These are phyloP conservation scores for Idaea dimidiata DNA, from an alignment of 2,888 invertebrate genomes.

Conservation along the genomic window DNA sequence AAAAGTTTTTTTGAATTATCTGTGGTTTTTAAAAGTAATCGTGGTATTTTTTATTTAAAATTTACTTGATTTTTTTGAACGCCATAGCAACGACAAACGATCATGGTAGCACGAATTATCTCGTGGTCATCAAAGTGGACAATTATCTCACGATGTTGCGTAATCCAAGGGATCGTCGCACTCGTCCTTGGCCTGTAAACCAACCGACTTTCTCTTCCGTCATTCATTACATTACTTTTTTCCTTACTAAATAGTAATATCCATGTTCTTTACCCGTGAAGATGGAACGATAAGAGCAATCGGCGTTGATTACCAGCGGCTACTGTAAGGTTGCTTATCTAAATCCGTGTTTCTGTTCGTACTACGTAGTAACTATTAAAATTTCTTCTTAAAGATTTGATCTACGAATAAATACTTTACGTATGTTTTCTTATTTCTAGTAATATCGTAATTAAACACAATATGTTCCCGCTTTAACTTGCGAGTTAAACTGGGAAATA, in stretches of 20 bases:
- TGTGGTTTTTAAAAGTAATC: too few species aligned
- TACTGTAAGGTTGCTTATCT: neutral
- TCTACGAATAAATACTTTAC: neutral
- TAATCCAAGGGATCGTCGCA: conserved; percentile 60
- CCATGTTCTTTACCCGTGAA: conserved; percentile 22
- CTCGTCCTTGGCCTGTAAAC: conserved; percentile 73
- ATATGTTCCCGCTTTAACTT: too few species aligned
- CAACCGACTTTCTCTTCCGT: conserved; percentile 66
- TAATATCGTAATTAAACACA: too few species aligned
- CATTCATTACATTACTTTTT: conserved; percentile 40
- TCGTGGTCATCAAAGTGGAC: conserved; percentile 11
- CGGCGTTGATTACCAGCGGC: neutral
- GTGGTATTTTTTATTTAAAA: too few species aligned
- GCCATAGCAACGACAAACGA: too few species aligned
- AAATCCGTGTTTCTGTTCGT: conserved; percentile 3
- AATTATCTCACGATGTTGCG: conserved; percentile 61
- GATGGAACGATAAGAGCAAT: conserved; percentile 23
- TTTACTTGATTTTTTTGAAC: too few species aligned
- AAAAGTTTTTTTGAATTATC: too few species aligned
- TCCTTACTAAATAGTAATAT: conserved; percentile 19
- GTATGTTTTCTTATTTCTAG: neutral
- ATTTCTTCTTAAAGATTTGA: neutral
- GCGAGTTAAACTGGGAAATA: too few species aligned
- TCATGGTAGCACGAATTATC: neutral
- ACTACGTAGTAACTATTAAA: neutral